These are phyloP conservation scores for Polydrusus cervinus DNA, from an alignment of 2,888 invertebrate species.

Conservation along the genomic window DNA sequence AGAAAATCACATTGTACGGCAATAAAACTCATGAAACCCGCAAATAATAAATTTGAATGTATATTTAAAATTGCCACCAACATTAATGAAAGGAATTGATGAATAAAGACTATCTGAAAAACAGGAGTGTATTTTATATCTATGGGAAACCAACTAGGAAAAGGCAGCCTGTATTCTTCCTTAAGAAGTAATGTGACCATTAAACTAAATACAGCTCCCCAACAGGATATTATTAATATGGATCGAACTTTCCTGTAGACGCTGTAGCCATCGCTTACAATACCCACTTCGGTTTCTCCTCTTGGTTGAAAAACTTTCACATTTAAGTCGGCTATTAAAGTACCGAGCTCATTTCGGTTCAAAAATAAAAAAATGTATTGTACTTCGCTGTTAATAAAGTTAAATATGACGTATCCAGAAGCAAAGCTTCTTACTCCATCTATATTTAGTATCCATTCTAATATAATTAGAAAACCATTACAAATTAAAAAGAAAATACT, in stretches of 20 bases:
- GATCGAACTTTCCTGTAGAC: background rate
- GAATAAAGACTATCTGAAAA: slow-evolving; percentile 51
- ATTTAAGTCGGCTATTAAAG: background rate
- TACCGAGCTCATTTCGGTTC: background rate
- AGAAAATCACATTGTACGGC: slow-evolving; percentile 55
- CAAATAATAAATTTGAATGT: slow-evolving; percentile 49
- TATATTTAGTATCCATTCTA: background rate
- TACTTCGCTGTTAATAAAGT: background rate
- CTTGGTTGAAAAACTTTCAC: background rate
- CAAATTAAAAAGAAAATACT: background rate
- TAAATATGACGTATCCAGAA: background rate
- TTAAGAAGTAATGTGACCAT: background rate
- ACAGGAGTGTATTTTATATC: slow-evolving; percentile 33
- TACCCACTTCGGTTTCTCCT: background rate
- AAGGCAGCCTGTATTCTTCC: background rate
- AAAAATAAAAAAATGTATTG: background rate
- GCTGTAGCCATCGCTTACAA: background rate
- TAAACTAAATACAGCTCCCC: background rate
- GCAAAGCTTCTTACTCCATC: slow-evolving; percentile 1
- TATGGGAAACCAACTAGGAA: slow-evolving; percentile 55
- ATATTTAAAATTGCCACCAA: slow-evolving; percentile 45
- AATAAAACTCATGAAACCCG: slow-evolving; percentile 52
- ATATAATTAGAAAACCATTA: background rate
- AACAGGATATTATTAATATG: background rate
- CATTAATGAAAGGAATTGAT: slow-evolving; percentile 48